phyloP scores from a whole-genome alignment of 64 coral and sea anemone species.

The Orbicella faveolata region DNA sequence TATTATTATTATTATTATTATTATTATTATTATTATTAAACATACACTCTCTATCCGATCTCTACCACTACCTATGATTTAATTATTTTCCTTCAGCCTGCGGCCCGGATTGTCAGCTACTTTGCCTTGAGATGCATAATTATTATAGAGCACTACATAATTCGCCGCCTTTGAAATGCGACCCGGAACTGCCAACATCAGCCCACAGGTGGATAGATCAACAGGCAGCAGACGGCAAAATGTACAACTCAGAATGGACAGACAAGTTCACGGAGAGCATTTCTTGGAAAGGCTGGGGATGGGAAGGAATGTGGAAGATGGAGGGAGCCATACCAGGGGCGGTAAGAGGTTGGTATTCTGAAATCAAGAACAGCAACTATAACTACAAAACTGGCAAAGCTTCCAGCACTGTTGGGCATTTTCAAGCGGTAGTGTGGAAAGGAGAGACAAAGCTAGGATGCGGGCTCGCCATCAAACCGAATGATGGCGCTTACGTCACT shows the following conservation, averaged over 20 bases:
- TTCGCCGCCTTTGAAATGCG: conserved; percentile 60
- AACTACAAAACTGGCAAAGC: conserved; percentile 34
- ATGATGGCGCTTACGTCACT: conserved; percentile 70
- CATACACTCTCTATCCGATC: too few relatives aligned
- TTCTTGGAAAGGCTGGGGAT: conserved; percentile 67
- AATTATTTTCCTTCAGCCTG: conserved; percentile 29
- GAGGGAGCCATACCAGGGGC: conserved; percentile 74
- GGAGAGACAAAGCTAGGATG: conserved; percentile 55
- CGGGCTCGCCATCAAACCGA: conserved; percentile 36
- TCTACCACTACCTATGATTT: too few relatives aligned
- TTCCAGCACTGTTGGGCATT: conserved; percentile 39
- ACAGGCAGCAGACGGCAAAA: conserved; percentile 27
- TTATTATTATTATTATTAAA: too few relatives aligned
- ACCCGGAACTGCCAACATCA: conserved; percentile 62
- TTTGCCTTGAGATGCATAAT: conserved; percentile 77
- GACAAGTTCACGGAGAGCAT: conserved; percentile 61
- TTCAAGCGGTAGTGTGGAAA: conserved; percentile 68
- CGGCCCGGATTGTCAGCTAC: conserved; percentile 61
- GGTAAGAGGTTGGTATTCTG: conserved; percentile 84
- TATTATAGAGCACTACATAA: conserved; percentile 75
- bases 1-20: too few relatives aligned
- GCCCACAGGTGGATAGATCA: conserved; percentile 69
- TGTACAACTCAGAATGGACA: conserved; percentile 23
- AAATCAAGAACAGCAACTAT: conserved; percentile 65
- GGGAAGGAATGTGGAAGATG: conserved; percentile 50